phyloP scores from a whole-genome alignment of 2,888 invertebrate species.

The Allygus modestus region DNA sequence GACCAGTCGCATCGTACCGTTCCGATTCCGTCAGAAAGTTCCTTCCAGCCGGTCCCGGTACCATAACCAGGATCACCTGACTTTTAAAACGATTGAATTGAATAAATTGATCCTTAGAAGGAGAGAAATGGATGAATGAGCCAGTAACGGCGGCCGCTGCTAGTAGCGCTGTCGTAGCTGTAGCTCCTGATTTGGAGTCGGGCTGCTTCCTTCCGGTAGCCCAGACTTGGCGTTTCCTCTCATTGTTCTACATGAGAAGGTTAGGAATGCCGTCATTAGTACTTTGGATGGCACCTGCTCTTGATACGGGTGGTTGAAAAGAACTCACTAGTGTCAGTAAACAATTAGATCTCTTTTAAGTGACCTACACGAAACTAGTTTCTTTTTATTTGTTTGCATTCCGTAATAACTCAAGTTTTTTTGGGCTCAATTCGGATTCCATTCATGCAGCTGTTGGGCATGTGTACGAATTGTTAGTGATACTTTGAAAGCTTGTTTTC shows the following conservation, averaged over 20 bases:
- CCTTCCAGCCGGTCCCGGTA: neutral
- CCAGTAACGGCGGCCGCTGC: neutral
- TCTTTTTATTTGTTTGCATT: no score
- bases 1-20: slow-evolving; percentile 19
- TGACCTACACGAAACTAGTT: no score
- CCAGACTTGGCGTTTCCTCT: slow-evolving; percentile 22
- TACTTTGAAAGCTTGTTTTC: no score
- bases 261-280: slow-evolving; percentile 16
- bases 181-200: slow-evolving; percentile 43
- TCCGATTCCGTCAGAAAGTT: slow-evolving; percentile 6
- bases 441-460: no score
- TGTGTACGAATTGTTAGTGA: no score
- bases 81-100: slow-evolving; percentile 25
- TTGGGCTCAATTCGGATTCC: no score
- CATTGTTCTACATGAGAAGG: slow-evolving; percentile 32
- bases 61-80: slow-evolving; percentile 5
- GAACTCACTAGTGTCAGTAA: no score
- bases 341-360: no score
- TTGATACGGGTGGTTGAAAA: no score
- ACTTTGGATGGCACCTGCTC: neutral
- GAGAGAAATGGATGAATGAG: slow-evolving; percentile 48
- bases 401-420: no score
- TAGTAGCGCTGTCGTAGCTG: slow-evolving; percentile 17
- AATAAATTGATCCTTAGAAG: slow-evolving; percentile 47
- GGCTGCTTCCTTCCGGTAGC: slow-evolving; percentile 31